Conservation (phyloP, 2,888 invertebrate species). For the Ophion obscuratus region DNA sequence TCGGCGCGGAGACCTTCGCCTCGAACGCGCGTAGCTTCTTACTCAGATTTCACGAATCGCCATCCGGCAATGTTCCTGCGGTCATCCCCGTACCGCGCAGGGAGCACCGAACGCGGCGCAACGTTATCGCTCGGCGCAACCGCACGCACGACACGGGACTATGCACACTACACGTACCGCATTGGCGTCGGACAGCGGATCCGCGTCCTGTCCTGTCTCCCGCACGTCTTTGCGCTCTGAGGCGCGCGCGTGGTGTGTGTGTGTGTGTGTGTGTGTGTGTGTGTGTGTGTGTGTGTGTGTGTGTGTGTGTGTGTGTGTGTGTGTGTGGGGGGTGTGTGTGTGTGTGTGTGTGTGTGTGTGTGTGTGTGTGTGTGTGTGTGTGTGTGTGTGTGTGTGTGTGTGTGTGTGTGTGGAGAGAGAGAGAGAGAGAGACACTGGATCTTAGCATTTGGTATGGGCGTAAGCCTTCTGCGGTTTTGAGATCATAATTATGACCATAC, state of each 20-base stretch:
- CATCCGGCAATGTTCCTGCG: constrained; percentile 64
- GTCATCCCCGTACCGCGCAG: constrained; percentile 47
- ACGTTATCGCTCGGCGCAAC: constrained; percentile 34
- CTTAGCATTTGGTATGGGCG: constrained; percentile 15
- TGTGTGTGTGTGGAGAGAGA: too few relatives aligned
- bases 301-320: too few relatives aligned
- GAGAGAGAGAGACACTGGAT: background rate
- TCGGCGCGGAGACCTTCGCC: constrained; percentile 57
- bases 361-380: too few relatives aligned
- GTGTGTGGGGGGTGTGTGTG: too few relatives aligned
- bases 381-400: too few relatives aligned
- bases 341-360: too few relatives aligned
- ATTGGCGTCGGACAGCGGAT: constrained; percentile 44
- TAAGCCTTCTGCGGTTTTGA: constrained; percentile 60
- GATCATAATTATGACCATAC: constrained; percentile 60
- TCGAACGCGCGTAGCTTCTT: constrained; percentile 49
- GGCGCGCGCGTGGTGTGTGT: too few relatives aligned
- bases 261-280: too few relatives aligned
- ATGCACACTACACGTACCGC: too few relatives aligned
- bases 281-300: too few relatives aligned
- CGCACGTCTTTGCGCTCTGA: background rate
- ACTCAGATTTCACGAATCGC: constrained; percentile 68
- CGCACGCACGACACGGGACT: constrained; percentile 25
- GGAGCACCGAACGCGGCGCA: constrained; percentile 36
- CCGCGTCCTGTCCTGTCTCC: background rate